Evolutionary conservation across 2,888 invertebrate species (phyloP), one percentile per base, ranked within the genome.

Genomic region (Tetheella fluctuosa): DNA sequence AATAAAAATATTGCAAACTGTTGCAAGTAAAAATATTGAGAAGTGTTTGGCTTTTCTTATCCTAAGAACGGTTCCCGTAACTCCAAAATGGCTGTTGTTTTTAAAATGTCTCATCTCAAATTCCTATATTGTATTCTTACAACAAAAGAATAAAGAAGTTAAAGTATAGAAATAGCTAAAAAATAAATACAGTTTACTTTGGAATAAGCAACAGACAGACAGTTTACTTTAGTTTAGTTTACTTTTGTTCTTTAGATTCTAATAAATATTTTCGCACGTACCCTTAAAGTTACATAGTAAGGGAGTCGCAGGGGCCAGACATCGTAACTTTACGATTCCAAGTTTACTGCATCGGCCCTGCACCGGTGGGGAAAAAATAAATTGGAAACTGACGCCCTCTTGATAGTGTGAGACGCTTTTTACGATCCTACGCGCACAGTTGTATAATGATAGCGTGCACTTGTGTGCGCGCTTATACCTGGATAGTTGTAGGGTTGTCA

Each of bases 341-440:
- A 84, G 76, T 89, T 89, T 86, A 90, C 87, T 91, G 90, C 90
- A 91, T 69, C 81, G 76, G 83, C 84, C 84, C 85, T 89, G 91
- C 91, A 90, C 72, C 81, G 79, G 80, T 80, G 87, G 90, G 90
- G 89, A 89, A 91, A 91, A 91, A 91, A 92, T 90, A 92, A 91
- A 92, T 92, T 91, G 90, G 89, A 86, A 84, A 83, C 81, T 80
- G 85, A 86, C 88, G 85, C 91, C 90, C 91, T 85, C 81, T 77
- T 71, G 74, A 76, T 72, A 84, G 76, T 71, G 73, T 67, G 74
- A 71, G 77, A 71, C 79, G 75, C 75, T 74, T 79, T 88, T 88
- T 89, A 86, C 79, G 85, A 84, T 79, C 76, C 68, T 59, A 70
- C 57, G 58, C 69, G 63, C 60, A 53, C 53, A 53, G n/a, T 15